Evolutionary conservation across 2,888 invertebrate species (phyloP).

Genomic region (Cerastis rubricosa): DNA sequence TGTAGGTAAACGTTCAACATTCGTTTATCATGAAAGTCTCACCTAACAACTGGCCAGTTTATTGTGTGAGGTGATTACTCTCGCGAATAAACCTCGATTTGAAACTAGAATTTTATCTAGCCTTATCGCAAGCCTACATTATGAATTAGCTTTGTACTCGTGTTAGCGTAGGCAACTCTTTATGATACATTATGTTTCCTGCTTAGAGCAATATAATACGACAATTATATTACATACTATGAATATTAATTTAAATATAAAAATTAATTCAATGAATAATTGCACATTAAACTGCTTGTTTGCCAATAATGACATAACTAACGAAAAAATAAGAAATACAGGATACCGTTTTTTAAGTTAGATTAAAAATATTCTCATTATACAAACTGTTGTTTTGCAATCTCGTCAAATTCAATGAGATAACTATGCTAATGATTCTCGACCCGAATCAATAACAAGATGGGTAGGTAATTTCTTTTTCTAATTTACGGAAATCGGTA

Average conservation of each 20-base stretch:
- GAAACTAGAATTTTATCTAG: conserved; percentile 13
- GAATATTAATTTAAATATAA: not conserved
- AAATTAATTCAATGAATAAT: conserved; percentile 11
- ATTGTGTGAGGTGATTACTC: conserved; percentile 34
- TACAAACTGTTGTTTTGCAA: no score
- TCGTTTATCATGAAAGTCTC: conserved; percentile 43
- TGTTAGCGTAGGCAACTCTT: conserved; percentile 2
- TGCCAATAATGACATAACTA: no score
- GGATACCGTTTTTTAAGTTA: no score
- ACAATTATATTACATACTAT: not conserved
- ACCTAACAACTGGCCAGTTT: conserved; percentile 44
- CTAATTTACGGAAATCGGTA: no score
- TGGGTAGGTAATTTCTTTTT: no score
- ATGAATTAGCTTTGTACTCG: conserved; percentile 5
- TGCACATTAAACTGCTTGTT: not conserved
- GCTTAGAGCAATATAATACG: not conserved
- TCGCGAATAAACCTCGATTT: conserved; percentile 15
- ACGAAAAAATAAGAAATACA: no score
- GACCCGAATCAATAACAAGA: no score
- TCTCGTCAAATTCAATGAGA: no score
- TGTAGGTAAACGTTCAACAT: conserved; percentile 32
- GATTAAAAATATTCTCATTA: no score
- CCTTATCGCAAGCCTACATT: conserved; percentile 19
- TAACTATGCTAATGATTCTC: no score
- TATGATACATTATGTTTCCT: conserved; percentile 4